A percentile compares a stretch with the other conserved stretches of the same genome.
Evolutionary conservation across 2,888 invertebrate species (phyloP).

Genomic region (Polymixis lichenea): DNA sequence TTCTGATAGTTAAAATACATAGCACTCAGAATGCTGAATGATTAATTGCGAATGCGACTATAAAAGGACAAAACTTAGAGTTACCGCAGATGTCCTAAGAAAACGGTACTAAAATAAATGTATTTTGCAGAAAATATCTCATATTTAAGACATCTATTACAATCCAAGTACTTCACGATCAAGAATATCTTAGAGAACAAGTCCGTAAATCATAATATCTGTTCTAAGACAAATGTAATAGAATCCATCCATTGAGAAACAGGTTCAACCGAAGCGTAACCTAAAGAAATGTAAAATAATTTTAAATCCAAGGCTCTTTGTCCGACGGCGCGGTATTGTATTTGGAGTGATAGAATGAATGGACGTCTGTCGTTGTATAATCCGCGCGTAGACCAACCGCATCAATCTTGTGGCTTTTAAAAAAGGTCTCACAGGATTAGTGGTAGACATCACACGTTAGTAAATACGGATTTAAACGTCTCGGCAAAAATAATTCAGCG

Average conservation of each 20-base stretch:
- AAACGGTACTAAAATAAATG: constrained; percentile 37
- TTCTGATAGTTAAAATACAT: constrained; percentile 37
- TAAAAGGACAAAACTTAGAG: constrained; percentile 36
- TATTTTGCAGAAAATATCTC: constrained; percentile 27
- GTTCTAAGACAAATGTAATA: constrained; percentile 51
- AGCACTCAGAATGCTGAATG: constrained; percentile 30
- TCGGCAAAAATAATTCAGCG: constrained; percentile 12
- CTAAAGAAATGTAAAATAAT: constrained; percentile 61
- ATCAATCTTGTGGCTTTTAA: constrained; percentile 71
- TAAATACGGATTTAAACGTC: constrained; percentile 33
- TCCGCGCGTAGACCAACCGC: constrained; percentile 58
- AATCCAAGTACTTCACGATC: constrained; percentile 32
- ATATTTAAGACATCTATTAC: constrained; percentile 41
- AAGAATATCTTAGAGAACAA: constrained; percentile 54
- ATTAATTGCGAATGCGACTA: constrained; percentile 33
- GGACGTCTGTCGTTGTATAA: constrained; percentile 64
- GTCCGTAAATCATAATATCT: constrained; percentile 52
- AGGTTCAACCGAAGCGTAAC: constrained; percentile 48
- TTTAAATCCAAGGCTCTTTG: constrained; percentile 51
- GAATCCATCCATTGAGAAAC: constrained; percentile 52
- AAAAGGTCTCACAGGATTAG: constrained; percentile 66
- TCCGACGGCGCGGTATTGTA: constrained; percentile 37
- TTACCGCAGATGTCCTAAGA: constrained; percentile 21
- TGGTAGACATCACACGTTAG: constrained; percentile 45
- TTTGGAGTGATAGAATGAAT: constrained; percentile 64